Evolutionary conservation across 1,140 invertebrate species (phyloP).

Genomic region (Nixonia krombeini): DNA sequence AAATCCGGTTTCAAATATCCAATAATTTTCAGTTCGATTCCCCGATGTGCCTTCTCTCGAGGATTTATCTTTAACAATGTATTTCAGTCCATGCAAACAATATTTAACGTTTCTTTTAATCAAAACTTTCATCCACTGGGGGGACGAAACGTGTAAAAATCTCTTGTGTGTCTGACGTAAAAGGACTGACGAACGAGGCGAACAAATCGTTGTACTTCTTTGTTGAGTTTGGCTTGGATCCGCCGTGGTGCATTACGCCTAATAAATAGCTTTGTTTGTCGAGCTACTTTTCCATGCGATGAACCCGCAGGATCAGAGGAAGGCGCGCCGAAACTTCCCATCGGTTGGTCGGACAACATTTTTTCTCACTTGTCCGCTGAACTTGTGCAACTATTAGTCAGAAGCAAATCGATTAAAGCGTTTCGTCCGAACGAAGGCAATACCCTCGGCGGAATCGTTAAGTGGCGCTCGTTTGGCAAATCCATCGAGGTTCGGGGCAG

Average conservation of each 20-base stretch:
- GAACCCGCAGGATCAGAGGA: constrained; percentile 29
- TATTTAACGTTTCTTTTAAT: no score
- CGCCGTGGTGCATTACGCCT: constrained; percentile 47
- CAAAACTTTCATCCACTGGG: no score
- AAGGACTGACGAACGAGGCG: constrained; percentile 30
- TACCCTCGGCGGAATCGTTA: constrained; percentile 6
- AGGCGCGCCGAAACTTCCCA: constrained; percentile 35
- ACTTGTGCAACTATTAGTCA: constrained; percentile 45
- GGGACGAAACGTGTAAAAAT: constrained; percentile 1
- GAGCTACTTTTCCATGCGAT: constrained; percentile 51
- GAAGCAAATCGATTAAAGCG: constrained; percentile 21
- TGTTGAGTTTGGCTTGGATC: constrained; percentile 37
- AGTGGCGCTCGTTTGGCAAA: constrained; percentile 4
- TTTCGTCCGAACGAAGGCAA: constrained; percentile 12
- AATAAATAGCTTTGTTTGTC: constrained; percentile 65
- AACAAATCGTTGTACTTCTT: constrained; percentile 47
- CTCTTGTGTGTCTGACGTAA: constrained; percentile 38
- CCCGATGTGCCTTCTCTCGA: no score
- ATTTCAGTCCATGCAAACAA: no score
- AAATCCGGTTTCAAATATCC: no score
- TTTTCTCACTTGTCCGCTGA: constrained; percentile 23
- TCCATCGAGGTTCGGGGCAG: background rate
- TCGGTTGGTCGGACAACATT: constrained; percentile 28
- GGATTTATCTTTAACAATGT: no score
- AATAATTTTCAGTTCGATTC: no score